Conservation (phyloP, 2,888 invertebrate species). For the Drosophila borealis region DNA sequence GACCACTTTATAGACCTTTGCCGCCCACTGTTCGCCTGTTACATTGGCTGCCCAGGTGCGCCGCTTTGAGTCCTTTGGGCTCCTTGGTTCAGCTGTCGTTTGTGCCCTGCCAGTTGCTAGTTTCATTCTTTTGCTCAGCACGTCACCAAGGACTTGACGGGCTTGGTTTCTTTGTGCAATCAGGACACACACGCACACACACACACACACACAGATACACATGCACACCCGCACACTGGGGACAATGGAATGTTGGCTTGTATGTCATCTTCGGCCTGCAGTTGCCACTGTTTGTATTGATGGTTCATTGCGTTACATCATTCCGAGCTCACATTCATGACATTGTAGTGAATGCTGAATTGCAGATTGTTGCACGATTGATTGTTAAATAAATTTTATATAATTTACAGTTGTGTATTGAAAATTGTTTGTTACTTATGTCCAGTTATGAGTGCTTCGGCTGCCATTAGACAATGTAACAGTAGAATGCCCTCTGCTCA, state of each 20-base stretch:
- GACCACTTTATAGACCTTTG: not conserved
- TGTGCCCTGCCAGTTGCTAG: conserved; percentile 49
- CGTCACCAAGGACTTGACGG: conserved; percentile 77
- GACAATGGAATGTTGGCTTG: conserved; percentile 11
- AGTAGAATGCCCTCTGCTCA: conserved; percentile 22
- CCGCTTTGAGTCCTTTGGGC: conserved; percentile 18
- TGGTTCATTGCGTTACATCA: conserved; percentile 58
- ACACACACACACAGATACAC: conserved; percentile 14
- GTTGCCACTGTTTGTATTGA: conserved; percentile 40
- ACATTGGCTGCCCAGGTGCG: conserved; percentile 51
- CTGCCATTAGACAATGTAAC: conserved; percentile 13
- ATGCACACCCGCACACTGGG: not conserved
- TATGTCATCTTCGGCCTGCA: conserved; percentile 21
- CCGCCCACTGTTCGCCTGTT: conserved; percentile 24
- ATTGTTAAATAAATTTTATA: conserved; percentile 50
- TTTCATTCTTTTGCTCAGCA: conserved; percentile 70
- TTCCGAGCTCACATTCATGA: conserved; percentile 36
- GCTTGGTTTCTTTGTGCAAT: conserved; percentile 71
- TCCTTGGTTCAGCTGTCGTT: conserved; percentile 28
- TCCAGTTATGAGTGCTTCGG: conserved; percentile 13
- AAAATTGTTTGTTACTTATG: conserved; percentile 6
- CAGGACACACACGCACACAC: conserved; percentile 44
- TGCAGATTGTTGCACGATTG: conserved; percentile 50
- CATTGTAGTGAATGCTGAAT: conserved; percentile 45
- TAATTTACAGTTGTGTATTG: conserved; percentile 30